phyloP scores from a whole-genome alignment of 2,797 vertebrate species.

The Chiloscyllium punctatum region DNA sequence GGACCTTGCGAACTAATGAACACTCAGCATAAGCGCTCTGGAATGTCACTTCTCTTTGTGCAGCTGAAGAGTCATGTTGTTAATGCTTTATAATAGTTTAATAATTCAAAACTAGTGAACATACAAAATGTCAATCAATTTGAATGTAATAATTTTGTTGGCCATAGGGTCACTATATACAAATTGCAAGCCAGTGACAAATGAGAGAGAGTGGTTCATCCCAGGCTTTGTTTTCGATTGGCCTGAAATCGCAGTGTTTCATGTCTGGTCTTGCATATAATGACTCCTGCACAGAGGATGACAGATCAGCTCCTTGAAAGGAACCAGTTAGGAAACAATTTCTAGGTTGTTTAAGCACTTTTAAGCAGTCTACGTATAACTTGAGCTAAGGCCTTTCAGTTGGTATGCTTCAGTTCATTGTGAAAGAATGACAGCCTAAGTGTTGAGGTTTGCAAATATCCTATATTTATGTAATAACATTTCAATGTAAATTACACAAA shows the following conservation, averaged over 20 bases:
- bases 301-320: background rate
- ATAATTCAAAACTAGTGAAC: background rate
- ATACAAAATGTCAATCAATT: background rate
- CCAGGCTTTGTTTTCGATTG: background rate
- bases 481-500: background rate
- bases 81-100: background rate
- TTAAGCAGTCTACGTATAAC: background rate
- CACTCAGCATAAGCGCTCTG: background rate
- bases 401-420: background rate
- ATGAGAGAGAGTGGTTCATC: background rate
- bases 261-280: background rate
- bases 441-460: background rate
- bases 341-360: background rate
- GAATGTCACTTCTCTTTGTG: background rate
- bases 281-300: background rate
- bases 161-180: background rate
- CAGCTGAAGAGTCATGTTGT: background rate
- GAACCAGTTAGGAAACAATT: background rate
- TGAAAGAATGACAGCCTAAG: background rate
- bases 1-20: constrained; percentile 68
- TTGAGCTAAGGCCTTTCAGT: background rate
- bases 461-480: background rate
- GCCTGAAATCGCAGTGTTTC: background rate
- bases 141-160: background rate
- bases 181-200: background rate